These are phyloP conservation scores for Mystacornis crossleyi DNA, from an alignment of 2,113 vertebrate species.

Conservation along the genomic window DNA sequence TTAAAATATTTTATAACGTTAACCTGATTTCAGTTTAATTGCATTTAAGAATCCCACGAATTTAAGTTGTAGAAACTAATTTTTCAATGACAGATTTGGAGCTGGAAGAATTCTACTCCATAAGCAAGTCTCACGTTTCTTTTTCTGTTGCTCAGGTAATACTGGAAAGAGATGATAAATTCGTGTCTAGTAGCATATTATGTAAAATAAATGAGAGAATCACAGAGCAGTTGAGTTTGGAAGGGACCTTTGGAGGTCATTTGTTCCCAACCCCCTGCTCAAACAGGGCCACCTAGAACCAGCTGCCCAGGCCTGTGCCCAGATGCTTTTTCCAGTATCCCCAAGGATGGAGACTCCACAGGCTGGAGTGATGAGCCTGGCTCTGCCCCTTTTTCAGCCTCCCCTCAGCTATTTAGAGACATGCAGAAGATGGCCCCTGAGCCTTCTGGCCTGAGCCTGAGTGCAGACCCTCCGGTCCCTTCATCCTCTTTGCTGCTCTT, in stretches of 20 bases:
- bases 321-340: background rate
- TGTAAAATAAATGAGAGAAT: background rate
- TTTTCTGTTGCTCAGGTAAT: background rate
- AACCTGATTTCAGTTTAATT: slow-evolving; percentile 32
- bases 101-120: background rate
- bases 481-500: background rate
- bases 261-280: background rate
- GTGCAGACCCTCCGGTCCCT: background rate
- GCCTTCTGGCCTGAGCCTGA: background rate
- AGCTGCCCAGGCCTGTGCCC: background rate
- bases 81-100: background rate
- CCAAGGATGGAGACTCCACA: background rate
- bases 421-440: background rate
- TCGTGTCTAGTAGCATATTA: background rate
- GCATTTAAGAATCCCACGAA: slow-evolving; percentile 1
- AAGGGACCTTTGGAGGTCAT: background rate
- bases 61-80: background rate
- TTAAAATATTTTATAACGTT: background rate
- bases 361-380: background rate
- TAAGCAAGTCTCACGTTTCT: background rate
- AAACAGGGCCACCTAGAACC: background rate
- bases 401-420: background rate
- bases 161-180: background rate
- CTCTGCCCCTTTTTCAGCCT: background rate
- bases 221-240: background rate